A percentile compares a stretch with the other conserved stretches of the same genome.
phyloP scores from a whole-genome alignment of 2,113 vertebrate species.

The Eubucco bourcierii region DNA sequence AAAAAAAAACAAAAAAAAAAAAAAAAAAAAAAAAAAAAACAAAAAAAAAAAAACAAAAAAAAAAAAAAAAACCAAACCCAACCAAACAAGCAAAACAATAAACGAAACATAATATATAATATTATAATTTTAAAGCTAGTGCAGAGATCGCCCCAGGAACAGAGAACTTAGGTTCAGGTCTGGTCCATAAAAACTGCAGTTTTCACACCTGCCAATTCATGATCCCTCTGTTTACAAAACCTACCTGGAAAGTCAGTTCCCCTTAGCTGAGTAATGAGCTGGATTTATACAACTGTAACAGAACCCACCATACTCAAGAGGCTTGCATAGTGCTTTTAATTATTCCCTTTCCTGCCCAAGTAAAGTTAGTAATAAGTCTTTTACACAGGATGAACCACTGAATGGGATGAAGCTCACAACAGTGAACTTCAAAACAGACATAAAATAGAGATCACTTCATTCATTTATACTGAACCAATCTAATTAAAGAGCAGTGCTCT shows the following conservation, averaged over 20 bases:
- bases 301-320: conserved; percentile 9
- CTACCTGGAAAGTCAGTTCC: not conserved
- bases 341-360: conserved; percentile 11
- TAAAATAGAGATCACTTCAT: conserved; percentile 40
- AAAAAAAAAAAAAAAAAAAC: not conserved
- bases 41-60: rapidly evolving
- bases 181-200: not conserved
- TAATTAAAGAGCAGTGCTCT: conserved; percentile 36
- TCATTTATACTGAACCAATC: conserved; percentile 7
- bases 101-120: not conserved
- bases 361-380: conserved; percentile 35
- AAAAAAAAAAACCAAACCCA: not conserved
- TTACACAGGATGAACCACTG: conserved; percentile 15
- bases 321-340: conserved; percentile 39
- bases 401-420: conserved; percentile 19
- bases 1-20: not conserved
- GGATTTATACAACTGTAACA: conserved; percentile 37
- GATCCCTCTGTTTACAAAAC: conserved; percentile 27
- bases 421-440: conserved; percentile 27
- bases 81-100: not conserved
- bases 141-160: not conserved
- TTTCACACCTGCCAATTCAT: not conserved
- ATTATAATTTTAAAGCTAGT: conserved; percentile 1
- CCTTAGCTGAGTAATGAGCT: not conserved
- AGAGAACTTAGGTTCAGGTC: not conserved